Percentiles rank a stretch among this genome's conserved stretches.
Conservation (phyloP, 2,113 vertebrate genomes). For the Petroica traversi region DNA sequence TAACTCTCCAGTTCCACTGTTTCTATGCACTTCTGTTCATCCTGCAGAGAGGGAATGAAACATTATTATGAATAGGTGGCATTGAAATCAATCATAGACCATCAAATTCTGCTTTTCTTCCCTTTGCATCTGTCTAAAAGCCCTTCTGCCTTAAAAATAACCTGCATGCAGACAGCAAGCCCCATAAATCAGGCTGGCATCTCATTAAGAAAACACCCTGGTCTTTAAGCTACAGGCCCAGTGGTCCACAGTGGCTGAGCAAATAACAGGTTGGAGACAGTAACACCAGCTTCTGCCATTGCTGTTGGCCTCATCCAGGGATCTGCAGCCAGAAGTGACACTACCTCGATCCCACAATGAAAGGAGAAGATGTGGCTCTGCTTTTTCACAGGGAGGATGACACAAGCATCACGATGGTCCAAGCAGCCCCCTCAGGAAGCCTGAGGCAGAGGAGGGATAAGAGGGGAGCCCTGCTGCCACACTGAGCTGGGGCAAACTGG, state of each 20-base stretch:
- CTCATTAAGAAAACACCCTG: not conserved
- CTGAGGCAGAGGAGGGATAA: not conserved
- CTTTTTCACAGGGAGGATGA: not conserved
- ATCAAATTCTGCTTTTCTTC: not conserved
- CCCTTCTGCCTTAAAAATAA: conserved; percentile 39
- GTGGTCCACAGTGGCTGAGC: not conserved
- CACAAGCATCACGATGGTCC: fast-evolving
- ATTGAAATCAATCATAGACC: not conserved
- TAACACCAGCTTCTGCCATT: not conserved
- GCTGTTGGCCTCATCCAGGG: not conserved
- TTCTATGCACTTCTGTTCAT: conserved; percentile 88
- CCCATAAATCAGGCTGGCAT: not conserved
- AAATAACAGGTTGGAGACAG: not conserved
- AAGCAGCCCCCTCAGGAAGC: not conserved
- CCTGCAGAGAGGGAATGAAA: conserved; percentile 69
- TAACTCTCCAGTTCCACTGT: conserved; percentile 90
- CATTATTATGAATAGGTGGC: not conserved
- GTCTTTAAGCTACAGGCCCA: not conserved
- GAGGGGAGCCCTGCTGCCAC: not conserved
- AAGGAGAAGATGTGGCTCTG: not conserved
- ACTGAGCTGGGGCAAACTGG: not conserved
- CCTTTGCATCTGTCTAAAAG: not conserved
- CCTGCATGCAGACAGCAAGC: not conserved
- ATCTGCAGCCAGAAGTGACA: not conserved
- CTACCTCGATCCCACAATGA: not conserved